Evolutionary conservation across 2,797 vertebrate genomes (phyloP).

Genomic region (Alectoris magna): DNA sequence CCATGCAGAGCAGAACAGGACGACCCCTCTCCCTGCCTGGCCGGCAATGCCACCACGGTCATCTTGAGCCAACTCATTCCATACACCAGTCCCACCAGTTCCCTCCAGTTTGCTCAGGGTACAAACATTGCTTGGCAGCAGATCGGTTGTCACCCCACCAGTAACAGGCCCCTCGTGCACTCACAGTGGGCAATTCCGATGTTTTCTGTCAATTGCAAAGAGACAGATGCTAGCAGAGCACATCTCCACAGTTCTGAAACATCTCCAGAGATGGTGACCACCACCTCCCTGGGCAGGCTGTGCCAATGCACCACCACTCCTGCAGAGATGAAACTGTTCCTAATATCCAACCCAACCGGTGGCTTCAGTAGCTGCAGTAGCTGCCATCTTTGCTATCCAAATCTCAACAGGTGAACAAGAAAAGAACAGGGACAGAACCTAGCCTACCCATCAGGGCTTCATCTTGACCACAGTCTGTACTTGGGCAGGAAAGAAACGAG

Average conservation of each 20-base stretch:
- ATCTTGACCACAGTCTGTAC: background rate
- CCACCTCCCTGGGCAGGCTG: too few relatives aligned
- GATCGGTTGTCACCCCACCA: background rate
- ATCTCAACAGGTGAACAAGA: background rate
- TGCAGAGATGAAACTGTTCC: too few relatives aligned
- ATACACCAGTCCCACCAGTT: background rate
- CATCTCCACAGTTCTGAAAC: too few relatives aligned
- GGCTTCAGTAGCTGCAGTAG: background rate
- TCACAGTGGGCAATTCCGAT: background rate
- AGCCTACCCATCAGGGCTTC: background rate
- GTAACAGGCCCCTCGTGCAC: background rate
- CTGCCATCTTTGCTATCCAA: background rate
- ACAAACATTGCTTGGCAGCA: fast-evolving
- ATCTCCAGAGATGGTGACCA: too few relatives aligned
- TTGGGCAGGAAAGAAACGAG: background rate
- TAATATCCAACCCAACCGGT: too few relatives aligned
- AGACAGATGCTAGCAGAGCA: too few relatives aligned
- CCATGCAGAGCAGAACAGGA: too few relatives aligned
- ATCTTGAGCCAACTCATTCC: fast-evolving
- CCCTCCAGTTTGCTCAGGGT: background rate
- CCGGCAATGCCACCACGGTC: too few relatives aligned
- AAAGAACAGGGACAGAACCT: background rate
- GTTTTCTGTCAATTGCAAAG: background rate
- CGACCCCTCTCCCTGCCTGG: too few relatives aligned
- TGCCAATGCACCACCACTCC: too few relatives aligned